Evolutionary conservation across 2,113 vertebrate species (phyloP), one percentile per base, ranked within the genome.

Genomic region (Aspiorhynchus laticeps): DNA sequence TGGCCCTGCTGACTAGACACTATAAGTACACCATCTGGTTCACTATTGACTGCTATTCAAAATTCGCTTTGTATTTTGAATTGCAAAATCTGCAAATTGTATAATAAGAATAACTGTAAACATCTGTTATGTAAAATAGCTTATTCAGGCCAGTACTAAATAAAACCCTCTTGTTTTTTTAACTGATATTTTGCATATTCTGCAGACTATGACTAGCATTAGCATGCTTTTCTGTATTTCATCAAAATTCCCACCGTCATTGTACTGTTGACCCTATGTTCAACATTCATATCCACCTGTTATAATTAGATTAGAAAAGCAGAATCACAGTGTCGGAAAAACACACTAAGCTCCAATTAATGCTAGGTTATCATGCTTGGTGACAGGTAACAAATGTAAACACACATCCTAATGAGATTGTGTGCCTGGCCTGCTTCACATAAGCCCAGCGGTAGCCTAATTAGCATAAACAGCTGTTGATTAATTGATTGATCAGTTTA

Each of bases 401-500:
- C 53, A 80, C 33, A 65, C n/a, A 19, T 46, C 14, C 38, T 46
- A 81, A 81, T 67, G 80, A 46, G n/a, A 76, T 79, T 67, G 21
- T 31, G 28, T 78, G 76, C 43, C 46, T 78, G 46, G 41, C 17
- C 84, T 79, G 26, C 19, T 33, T 63, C 19, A 43, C 41, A 53
- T 51, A 85, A 78, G n/a, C 43, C 38, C 84, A 79, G 71, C 43
- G 28, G 71, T n/a, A 67, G 46, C 38, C 14, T 83, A 51, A 51
- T 83, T 83, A 33, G 51, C 61, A 69, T 83, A 71, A 83, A 83
- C 63, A 83, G 41, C 63, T 83, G 43, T 71, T 83, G 80, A 71
- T 83, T 83, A 33, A 51, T 83, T 71, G 80, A 83, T 33, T 71
- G 19, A 71, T 83, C 43, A 67, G 28, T 69, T 83, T 83, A 71